phyloP scores from a whole-genome alignment of 2,888 invertebrate genomes.

The Philereme transversata region DNA sequence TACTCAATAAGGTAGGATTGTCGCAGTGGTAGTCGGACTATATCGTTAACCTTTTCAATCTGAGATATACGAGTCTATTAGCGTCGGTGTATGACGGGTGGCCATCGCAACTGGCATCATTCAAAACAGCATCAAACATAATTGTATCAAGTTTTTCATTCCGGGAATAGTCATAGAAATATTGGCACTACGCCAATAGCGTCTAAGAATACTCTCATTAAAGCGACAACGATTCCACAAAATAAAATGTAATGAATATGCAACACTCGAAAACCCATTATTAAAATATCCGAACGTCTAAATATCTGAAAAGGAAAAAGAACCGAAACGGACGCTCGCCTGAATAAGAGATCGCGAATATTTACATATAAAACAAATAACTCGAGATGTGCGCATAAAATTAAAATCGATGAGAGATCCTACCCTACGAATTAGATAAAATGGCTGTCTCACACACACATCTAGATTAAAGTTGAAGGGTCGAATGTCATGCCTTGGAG shows the following conservation, averaged over 20 bases:
- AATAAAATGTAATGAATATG: conserved; percentile 47
- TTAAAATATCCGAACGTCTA: conserved; percentile 66
- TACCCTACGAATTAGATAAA: conserved; percentile 83
- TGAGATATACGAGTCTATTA: conserved; percentile 26
- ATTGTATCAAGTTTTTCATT: conserved; percentile 30
- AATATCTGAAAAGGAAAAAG: conserved; percentile 68
- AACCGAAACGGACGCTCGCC: conserved; percentile 70
- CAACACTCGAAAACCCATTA: conserved; percentile 58
- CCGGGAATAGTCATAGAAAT: conserved; percentile 36
- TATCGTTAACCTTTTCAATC: conserved; percentile 49
- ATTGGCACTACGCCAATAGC: conserved; percentile 36
- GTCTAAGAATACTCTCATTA: conserved; percentile 38
- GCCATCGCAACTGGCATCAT: conserved; percentile 23
- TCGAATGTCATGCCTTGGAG: conserved; percentile 46
- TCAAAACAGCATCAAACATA: conserved; percentile 25
- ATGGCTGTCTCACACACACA: conserved; percentile 71
- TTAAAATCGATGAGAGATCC: conserved; percentile 83
- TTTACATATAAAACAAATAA: conserved; percentile 84
- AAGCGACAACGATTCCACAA: conserved; percentile 34
- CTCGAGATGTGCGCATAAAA: conserved; percentile 82
- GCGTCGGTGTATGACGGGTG: conserved; percentile 15
- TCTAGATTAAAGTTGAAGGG: conserved; percentile 74
- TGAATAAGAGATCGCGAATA: conserved; percentile 75
- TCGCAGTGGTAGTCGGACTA: conserved; percentile 27
- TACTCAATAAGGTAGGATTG: too few species aligned